Evolutionary conservation across 2,888 invertebrate species (phyloP).

Genomic region (Cephus spinipes): DNA sequence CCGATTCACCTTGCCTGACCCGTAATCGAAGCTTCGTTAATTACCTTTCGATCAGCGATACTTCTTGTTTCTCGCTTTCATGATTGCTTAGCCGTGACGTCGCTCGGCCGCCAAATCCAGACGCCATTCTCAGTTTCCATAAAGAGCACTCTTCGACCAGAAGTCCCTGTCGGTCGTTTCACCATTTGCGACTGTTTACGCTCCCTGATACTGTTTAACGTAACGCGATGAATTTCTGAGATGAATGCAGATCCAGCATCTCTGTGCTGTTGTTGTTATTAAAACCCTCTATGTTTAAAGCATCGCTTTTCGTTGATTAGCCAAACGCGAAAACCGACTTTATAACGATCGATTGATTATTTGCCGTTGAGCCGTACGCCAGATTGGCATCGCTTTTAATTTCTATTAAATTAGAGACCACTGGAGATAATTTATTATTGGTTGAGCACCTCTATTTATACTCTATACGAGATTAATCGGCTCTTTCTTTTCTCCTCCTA

Average conservation of each 20-base stretch:
- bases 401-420: not conserved
- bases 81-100: not conserved
- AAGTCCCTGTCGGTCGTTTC: not conserved
- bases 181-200: not conserved
- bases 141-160: not conserved
- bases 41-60: not conserved
- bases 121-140: not conserved
- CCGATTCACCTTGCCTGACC: not conserved
- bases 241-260: too few relatives aligned
- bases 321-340: not conserved
- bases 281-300: too few relatives aligned
- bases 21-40: not conserved
- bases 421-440: not conserved
- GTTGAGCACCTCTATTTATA: not conserved
- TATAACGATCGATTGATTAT: not conserved
- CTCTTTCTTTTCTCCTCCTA: slow-evolving; percentile 16
- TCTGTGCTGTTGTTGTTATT: not conserved
- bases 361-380: not conserved
- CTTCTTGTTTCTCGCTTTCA: not conserved
- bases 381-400: not conserved
- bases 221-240: not conserved
- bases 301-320: too few relatives aligned
- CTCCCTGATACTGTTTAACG: not conserved
- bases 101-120: not conserved
- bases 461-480: slow-evolving; percentile 22